Evolutionary conservation across 1,140 invertebrate species (phyloP).

Genomic region (Tetramorium alpestre): DNA sequence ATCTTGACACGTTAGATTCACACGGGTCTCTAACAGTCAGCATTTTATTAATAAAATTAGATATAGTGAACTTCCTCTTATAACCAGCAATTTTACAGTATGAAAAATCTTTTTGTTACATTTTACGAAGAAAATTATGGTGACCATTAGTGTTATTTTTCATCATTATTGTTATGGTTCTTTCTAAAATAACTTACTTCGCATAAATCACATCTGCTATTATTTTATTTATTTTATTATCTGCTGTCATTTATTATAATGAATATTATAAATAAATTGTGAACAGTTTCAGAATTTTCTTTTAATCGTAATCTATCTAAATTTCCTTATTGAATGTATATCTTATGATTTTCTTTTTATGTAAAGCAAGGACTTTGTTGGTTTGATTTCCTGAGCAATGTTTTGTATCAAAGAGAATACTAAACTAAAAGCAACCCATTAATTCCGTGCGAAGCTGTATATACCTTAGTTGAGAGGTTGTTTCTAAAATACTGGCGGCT

Average conservation of each 20-base stretch:
- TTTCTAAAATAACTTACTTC: neutral
- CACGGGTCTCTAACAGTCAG: neutral
- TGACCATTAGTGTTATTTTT: neutral
- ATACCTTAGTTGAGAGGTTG: neutral
- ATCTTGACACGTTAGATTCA: neutral
- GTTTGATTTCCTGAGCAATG: neutral
- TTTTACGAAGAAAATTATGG: neutral
- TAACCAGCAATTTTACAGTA: neutral
- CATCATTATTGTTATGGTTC: neutral
- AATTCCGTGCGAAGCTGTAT: slow-evolving; percentile 4
- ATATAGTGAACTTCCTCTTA: neutral
- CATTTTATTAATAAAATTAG: neutral
- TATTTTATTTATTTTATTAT: neutral
- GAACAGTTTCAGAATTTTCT: neutral
- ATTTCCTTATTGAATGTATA: neutral
- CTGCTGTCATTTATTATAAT: neutral
- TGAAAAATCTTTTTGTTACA: neutral
- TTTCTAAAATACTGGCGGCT: neutral
- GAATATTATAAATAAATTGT: neutral
- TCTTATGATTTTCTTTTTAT: neutral
- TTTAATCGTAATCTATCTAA: neutral
- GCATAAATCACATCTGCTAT: neutral
- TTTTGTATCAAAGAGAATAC: slow-evolving; percentile 17
- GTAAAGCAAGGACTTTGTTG: neutral
- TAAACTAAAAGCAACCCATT: slow-evolving; percentile 23